These are phyloP conservation scores for Cepphus grylle DNA, from an alignment of 2,113 vertebrate species.

Conservation along the genomic window DNA sequence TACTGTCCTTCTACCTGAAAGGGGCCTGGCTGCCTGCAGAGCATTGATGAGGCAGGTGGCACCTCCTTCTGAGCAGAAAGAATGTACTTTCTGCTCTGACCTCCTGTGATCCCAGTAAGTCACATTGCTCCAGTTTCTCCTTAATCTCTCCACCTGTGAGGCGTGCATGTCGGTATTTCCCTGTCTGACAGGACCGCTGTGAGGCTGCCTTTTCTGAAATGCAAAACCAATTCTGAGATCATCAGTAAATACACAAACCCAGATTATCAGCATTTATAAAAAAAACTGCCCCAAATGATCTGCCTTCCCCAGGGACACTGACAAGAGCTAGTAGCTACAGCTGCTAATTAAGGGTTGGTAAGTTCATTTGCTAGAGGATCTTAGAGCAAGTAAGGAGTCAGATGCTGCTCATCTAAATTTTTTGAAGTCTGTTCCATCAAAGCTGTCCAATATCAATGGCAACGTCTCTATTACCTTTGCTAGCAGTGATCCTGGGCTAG, in stretches of 20 bases:
- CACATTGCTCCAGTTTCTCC: not conserved
- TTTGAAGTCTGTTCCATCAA: not conserved
- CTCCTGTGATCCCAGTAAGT: slow-evolving; percentile 1
- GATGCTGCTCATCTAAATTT: not conserved
- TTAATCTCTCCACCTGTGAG: slow-evolving; percentile 10
- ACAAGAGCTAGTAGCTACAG: not conserved
- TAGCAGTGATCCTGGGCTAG: not conserved
- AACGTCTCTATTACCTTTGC: not conserved
- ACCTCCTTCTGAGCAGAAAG: slow-evolving; percentile 16
- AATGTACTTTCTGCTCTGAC: slow-evolving; percentile 30
- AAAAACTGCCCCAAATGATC: not conserved
- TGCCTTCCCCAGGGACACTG: not conserved
- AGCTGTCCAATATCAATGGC: not conserved
- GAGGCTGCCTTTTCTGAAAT: not conserved
- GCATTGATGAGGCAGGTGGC: slow-evolving; percentile 19
- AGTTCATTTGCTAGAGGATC: not conserved
- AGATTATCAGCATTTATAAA: not conserved
- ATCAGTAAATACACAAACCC: not conserved
- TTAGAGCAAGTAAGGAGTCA: not conserved
- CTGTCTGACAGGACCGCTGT: not conserved
- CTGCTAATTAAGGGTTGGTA: not conserved
- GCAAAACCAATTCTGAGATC: not conserved
- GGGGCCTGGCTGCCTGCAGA: slow-evolving; percentile 4
- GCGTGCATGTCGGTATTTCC: not conserved
- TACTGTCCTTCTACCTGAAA: slow-evolving; percentile 27